phyloP scores from a whole-genome alignment of 2,113 vertebrate species.

The Tricholaema leucomelas region DNA sequence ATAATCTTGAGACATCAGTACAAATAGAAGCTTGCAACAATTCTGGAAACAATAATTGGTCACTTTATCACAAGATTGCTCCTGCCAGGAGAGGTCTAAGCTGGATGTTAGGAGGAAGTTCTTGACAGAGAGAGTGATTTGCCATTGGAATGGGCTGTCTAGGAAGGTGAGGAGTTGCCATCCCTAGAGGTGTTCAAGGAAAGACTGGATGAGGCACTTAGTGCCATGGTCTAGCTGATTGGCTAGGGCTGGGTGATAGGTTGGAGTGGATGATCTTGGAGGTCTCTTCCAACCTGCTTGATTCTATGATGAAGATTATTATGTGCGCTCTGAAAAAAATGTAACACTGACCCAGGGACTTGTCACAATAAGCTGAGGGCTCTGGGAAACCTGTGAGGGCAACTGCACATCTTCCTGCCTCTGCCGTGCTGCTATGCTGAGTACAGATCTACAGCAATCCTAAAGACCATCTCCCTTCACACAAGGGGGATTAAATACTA shows the following conservation, averaged over 20 bases:
- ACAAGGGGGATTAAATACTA: neutral
- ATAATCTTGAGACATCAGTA: neutral
- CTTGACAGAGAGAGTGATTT: too few relatives aligned
- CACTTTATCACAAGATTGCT: neutral
- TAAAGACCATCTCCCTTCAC: neutral
- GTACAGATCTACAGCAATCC: neutral
- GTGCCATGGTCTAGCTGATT: too few relatives aligned
- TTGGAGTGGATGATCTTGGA: too few relatives aligned
- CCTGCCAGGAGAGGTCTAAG: too few relatives aligned
- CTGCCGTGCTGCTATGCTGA: fast-evolving
- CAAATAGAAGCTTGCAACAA: neutral
- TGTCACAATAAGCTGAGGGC: neutral
- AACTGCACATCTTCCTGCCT: neutral
- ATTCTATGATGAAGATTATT: neutral
- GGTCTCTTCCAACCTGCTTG: too few relatives aligned
- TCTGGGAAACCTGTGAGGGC: neutral
- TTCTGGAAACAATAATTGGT: neutral
- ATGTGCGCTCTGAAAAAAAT: neutral
- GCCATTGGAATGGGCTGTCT: too few relatives aligned
- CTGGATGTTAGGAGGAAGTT: too few relatives aligned
- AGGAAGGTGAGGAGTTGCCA: too few relatives aligned
- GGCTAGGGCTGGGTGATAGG: too few relatives aligned
- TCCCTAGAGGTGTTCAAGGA: too few relatives aligned
- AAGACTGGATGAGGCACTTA: too few relatives aligned
- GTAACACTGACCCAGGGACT: neutral